Base-by-base conservation (phyloP, 23 tunicate genomes). In the Styela clava region DNA sequence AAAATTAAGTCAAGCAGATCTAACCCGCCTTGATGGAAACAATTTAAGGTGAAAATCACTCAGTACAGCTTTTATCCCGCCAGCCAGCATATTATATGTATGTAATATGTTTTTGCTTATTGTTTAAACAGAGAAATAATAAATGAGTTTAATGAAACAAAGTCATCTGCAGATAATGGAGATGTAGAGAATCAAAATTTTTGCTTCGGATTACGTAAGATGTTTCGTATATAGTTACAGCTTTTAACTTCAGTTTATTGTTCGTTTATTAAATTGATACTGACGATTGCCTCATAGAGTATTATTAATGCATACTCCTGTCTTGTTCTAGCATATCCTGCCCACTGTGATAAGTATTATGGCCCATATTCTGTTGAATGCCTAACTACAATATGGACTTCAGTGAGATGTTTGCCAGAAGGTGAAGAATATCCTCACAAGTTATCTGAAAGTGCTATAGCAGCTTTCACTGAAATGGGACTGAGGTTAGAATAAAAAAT, bases 131-230 rank as follows among this genome's bases (percentile, higher is more conserved):
- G 84, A 5, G 74, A 64, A 5, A 7, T 79, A 7, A 3, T 67
- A 12, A 52, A 79, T 2, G 37, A 29, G 16, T 64, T 79, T 31
- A 64, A 64, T 21, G 61, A 27, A 64, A 79, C 25, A 31, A 65
- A 24, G 33, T 22, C 34, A 9, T 25, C 32, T 64, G 31, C 84
- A 19, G 84, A 79, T 79, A 16, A 18, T 65, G 84, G 84, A 2
- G 56, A 64, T 64, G 27, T 52, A 23, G 33, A 34, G 23, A 71
- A 64, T 64, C 84, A 79, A 67, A 36, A 7, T 16, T 31, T 34
- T 24, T 79, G 84, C 64, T 79, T 79, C 64, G 84, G 84, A 79
- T 26, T 79, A 20, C 25, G 84, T 79, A 64, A 24, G 52, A 18
- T 32, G 16, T 21, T 7, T 12, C 12, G 56, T 44, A 44, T 5